phyloP scores from a whole-genome alignment of 2,888 invertebrate genomes.

The Ectemnius lituratus region DNA sequence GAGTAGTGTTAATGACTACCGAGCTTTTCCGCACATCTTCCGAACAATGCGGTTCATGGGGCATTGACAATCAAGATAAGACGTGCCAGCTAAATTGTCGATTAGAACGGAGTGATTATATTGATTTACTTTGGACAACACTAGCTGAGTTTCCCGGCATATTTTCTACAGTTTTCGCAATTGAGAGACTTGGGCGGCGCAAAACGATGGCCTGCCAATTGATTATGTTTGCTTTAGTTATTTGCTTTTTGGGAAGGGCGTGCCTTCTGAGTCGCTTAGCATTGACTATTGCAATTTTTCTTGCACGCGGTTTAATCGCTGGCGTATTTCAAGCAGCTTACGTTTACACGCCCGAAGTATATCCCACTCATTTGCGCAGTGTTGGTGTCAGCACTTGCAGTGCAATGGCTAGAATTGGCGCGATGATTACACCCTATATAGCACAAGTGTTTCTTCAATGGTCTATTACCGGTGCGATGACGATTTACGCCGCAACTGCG shows the following conservation, averaged over 20 bases:
- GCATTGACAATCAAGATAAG: constrained; percentile 68
- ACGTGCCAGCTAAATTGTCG: constrained; percentile 81
- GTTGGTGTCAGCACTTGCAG: constrained; percentile 96
- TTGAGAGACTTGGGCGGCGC: constrained; percentile 93
- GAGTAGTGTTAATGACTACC: constrained; percentile 95
- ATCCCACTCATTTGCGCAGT: constrained; percentile 92
- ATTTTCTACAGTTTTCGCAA: constrained; percentile 92
- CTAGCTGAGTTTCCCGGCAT: constrained; percentile 96
- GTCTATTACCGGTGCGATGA: constrained; percentile 86
- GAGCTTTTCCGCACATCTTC: constrained; percentile 88
- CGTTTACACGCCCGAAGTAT: constrained; percentile 97
- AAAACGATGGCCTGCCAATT: constrained; percentile 97
- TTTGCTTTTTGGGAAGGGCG: constrained; percentile 87
- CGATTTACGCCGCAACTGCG: constrained; percentile 88
- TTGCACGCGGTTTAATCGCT: constrained; percentile 94
- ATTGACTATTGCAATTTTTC: constrained; percentile 90
- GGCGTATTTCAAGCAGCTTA: constrained; percentile 97
- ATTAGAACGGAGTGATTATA: constrained; percentile 91
- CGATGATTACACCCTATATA: constrained; percentile 95
- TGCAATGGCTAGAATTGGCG: constrained; percentile 93
- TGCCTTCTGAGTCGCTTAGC: constrained; percentile 83
- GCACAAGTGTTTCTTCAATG: constrained; percentile 92
- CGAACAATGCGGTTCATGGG: constrained; percentile 74
- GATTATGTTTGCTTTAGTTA: constrained; percentile 88
- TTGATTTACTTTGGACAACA: constrained; percentile 95